Evolutionary conservation across 1,140 invertebrate genomes (phyloP).

Genomic region (Euglossa dilemma): DNA sequence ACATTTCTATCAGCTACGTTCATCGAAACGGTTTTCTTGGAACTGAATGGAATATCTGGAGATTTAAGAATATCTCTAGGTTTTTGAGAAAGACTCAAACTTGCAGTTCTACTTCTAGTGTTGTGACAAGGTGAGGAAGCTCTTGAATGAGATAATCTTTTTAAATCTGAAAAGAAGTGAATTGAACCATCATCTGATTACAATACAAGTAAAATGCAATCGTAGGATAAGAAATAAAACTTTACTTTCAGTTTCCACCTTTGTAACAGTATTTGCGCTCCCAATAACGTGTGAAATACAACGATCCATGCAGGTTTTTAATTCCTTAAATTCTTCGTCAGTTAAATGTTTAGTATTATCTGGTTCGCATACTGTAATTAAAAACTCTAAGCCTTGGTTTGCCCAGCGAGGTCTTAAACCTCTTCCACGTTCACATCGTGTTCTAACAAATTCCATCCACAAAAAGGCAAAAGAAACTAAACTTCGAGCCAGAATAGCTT

Average conservation of each 20-base stretch:
- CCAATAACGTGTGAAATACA: conserved; percentile 93
- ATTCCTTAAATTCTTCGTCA: conserved; percentile 90
- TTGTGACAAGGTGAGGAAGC: conserved; percentile 71
- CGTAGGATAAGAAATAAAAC: conserved; percentile 10
- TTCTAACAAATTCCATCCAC: conserved; percentile 94
- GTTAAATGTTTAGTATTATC: conserved; percentile 88
- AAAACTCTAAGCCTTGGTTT: conserved; percentile 92
- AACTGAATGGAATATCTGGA: conserved; percentile 41
- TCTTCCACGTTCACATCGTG: conserved; percentile 91
- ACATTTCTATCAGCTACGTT: conserved; percentile 58
- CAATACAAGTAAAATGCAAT: background rate
- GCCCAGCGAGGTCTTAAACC: conserved; percentile 93
- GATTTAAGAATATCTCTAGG: conserved; percentile 65
- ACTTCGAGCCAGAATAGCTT: conserved; percentile 76
- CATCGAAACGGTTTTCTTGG: conserved; percentile 48
- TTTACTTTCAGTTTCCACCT: conserved; percentile 62
- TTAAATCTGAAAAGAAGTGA: conserved; percentile 55
- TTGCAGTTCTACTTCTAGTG: conserved; percentile 59
- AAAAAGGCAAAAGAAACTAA: conserved; percentile 90
- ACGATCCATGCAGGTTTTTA: conserved; percentile 88
- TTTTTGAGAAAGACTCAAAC: conserved; percentile 58
- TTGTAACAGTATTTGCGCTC: conserved; percentile 76
- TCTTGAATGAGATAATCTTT: conserved; percentile 70
- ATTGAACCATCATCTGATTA: background rate
- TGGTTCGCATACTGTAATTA: conserved; percentile 92